Percentiles rank a stretch among this genome's conserved stretches.
phyloP scores from a whole-genome alignment of 2,888 invertebrate species.

The Epinotia bilunana region DNA sequence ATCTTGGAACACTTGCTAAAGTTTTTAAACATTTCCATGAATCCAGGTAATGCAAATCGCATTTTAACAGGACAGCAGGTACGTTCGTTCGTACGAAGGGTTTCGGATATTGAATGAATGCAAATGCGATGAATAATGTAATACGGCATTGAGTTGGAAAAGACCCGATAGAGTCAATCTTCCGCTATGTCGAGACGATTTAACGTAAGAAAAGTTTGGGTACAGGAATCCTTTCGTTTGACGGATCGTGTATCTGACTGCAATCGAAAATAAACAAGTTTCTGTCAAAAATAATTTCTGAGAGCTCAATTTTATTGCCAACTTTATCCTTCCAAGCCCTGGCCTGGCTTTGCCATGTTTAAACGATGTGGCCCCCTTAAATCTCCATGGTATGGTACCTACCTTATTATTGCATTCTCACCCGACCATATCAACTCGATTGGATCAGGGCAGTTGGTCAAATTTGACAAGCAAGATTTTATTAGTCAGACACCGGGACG shows the following conservation, averaged over 20 bases:
- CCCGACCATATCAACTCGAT: too few relatives aligned
- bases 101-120: constrained; percentile 64
- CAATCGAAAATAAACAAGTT: neutral
- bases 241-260: neutral
- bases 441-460: too few relatives aligned
- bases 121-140: constrained; percentile 65
- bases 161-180: constrained; percentile 56
- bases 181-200: constrained; percentile 48
- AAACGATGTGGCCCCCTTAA: too few relatives aligned
- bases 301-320: too few relatives aligned
- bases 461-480: too few relatives aligned
- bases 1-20: neutral
- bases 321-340: too few relatives aligned
- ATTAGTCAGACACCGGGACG: too few relatives aligned
- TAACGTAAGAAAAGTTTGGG: constrained; percentile 20
- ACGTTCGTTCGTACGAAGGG: constrained; percentile 51
- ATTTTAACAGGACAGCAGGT: constrained; percentile 62
- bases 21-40: constrained; percentile 38
- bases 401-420: too few relatives aligned
- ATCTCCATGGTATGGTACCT: too few relatives aligned
- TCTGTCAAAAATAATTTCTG: too few relatives aligned
- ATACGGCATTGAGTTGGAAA: constrained; percentile 56
- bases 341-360: too few relatives aligned
- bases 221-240: constrained; percentile 25
- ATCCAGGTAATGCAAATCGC: constrained; percentile 63